phyloP scores from a whole-genome alignment of 1,140 invertebrate species.

The Saccostrea glomerata region DNA sequence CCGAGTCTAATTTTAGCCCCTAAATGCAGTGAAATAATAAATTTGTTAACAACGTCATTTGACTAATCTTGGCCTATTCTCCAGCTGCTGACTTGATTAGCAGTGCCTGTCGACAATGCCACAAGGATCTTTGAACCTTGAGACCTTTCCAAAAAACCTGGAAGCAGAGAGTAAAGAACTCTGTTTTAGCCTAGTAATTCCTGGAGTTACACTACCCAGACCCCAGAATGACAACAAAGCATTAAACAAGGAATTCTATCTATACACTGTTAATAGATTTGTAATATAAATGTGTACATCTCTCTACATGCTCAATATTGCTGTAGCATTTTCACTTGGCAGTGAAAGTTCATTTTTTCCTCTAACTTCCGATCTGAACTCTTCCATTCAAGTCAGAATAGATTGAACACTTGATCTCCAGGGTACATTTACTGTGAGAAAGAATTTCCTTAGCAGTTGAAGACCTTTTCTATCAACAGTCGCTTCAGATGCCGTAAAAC shows the following conservation, averaged over 20 bases:
- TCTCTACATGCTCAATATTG: constrained; percentile 14
- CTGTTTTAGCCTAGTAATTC: constrained; percentile 27
- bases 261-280: constrained; percentile 33
- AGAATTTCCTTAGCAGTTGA: background rate
- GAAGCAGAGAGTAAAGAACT: constrained; percentile 23
- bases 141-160: constrained; percentile 30
- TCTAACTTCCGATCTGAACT: background rate
- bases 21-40: background rate
- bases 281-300: constrained; percentile 21
- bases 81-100: background rate
- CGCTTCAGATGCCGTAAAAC: constrained; percentile 12
- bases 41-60: constrained; percentile 2
- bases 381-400: background rate
- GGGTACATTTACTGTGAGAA: background rate
- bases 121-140: constrained; percentile 28
- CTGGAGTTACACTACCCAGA: constrained; percentile 18
- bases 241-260: constrained; percentile 37
- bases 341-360: background rate
- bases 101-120: background rate
- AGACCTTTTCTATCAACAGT: constrained; percentile 20
- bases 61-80: background rate
- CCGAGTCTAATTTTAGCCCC: background rate
- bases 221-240: constrained; percentile 7
- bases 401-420: constrained; percentile 11
- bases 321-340: background rate